These are phyloP conservation scores for Napeogenes sylphis DNA, from an alignment of 2,888 invertebrate genomes.

Conservation along the genomic window DNA sequence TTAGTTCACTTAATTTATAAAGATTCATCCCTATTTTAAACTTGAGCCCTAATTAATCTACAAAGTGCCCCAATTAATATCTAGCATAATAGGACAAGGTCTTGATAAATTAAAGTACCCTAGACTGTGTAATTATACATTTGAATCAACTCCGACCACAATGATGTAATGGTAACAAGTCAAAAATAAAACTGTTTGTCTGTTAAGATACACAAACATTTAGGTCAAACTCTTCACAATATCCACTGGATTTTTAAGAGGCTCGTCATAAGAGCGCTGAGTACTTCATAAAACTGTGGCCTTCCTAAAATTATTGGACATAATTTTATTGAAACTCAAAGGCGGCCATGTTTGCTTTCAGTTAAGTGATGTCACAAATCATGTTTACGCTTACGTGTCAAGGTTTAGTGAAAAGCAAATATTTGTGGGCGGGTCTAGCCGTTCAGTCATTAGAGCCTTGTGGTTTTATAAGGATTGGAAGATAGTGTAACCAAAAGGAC, in stretches of 20 bases:
- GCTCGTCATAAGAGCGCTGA: neutral
- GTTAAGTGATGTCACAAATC: constrained; percentile 38
- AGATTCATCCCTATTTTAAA: no score
- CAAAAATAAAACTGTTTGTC: constrained; percentile 1
- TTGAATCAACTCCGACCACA: neutral
- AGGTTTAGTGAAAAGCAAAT: constrained; percentile 53
- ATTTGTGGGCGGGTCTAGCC: constrained; percentile 39
- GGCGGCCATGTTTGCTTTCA: constrained; percentile 23
- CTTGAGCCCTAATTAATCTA: no score
- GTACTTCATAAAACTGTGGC: constrained; percentile 6
- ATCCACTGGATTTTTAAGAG: constrained; percentile 1
- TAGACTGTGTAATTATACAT: neutral
- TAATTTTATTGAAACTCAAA: constrained; percentile 24
- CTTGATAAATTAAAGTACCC: neutral
- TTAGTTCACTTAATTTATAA: no score
- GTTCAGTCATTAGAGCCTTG: constrained; percentile 2
- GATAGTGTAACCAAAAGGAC: no score
- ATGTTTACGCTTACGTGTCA: constrained; percentile 47
- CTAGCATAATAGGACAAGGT: no score
- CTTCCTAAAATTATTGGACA: constrained; percentile 15
- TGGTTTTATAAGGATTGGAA: neutral
- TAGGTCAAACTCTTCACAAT: neutral
- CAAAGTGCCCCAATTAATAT: no score
- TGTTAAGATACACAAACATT: neutral
- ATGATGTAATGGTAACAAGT: neutral